Evolutionary conservation across 2,888 invertebrate species (phyloP).

Genomic region (Caenorhabditis angaria): DNA sequence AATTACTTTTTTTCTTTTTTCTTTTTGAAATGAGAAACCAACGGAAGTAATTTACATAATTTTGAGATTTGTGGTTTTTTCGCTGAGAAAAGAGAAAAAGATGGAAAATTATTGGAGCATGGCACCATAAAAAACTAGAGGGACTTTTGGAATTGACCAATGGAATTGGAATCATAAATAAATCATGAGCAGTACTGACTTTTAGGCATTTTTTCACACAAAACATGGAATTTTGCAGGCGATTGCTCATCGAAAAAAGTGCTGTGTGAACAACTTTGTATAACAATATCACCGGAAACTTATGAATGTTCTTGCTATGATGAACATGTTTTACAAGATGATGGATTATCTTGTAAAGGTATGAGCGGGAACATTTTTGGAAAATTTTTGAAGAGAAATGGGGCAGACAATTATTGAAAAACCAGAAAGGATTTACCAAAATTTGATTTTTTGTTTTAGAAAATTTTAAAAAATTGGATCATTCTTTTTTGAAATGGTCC

Average conservation of each 20-base stretch:
- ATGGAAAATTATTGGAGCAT: background rate
- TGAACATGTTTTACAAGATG: slow-evolving; percentile 45
- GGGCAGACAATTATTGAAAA: too few species aligned
- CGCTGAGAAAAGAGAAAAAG: background rate
- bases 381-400: too few species aligned
- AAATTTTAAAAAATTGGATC: too few species aligned
- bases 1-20: slow-evolving; percentile 12
- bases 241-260: slow-evolving; percentile 42
- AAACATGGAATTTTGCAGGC: slow-evolving; percentile 32
- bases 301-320: slow-evolving; percentile 59
- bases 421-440: too few species aligned
- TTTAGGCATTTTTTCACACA: too few species aligned
- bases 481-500: too few species aligned
- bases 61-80: background rate
- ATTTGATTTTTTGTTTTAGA: too few species aligned
- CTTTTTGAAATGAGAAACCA: slow-evolving; percentile 16
- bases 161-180: background rate
- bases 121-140: background rate
- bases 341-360: slow-evolving; percentile 52
- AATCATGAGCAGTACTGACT: background rate
- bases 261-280: slow-evolving; percentile 55
- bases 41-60: background rate
- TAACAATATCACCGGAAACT: slow-evolving; percentile 42
- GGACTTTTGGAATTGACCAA: slow-evolving; percentile 4
- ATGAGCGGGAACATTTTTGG: background rate